phyloP scores from a whole-genome alignment of 1,140 invertebrate species.

The Drosophila ogumai region DNA sequence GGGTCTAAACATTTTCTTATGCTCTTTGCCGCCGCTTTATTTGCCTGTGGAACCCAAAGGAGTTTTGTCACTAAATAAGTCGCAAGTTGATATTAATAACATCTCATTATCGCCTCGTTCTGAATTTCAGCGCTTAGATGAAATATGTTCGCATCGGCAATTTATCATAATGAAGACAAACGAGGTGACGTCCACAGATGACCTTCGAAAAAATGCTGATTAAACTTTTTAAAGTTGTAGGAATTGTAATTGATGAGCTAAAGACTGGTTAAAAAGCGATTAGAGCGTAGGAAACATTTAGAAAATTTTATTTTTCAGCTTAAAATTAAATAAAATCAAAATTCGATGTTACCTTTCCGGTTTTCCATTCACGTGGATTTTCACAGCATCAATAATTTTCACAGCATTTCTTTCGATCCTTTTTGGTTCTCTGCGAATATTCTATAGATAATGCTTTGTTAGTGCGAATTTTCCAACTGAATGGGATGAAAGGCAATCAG shows the following conservation, averaged over 20 bases:
- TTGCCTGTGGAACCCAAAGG: slow-evolving; percentile 30
- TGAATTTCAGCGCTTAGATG: slow-evolving; percentile 61
- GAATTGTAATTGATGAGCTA: slow-evolving; percentile 51
- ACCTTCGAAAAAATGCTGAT: slow-evolving; percentile 37
- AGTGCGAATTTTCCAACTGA: slow-evolving; percentile 34
- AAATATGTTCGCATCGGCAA: slow-evolving; percentile 68
- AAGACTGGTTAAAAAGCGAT: slow-evolving; percentile 5
- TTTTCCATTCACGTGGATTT: neutral
- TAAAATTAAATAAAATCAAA: neutral
- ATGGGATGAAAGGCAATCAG: slow-evolving; percentile 44
- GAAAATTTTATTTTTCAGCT: too few relatives aligned
- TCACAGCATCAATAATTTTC: slow-evolving; percentile 4
- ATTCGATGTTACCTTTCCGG: slow-evolving; percentile 2
- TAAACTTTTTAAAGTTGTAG: slow-evolving; percentile 28
- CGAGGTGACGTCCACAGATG: slow-evolving; percentile 27
- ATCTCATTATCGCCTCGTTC: slow-evolving; percentile 76
- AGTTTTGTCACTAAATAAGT: slow-evolving; percentile 76
- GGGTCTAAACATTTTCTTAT: slow-evolving; percentile 46
- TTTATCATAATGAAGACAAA: slow-evolving; percentile 76
- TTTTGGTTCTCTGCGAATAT: slow-evolving; percentile 4
- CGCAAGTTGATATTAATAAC: slow-evolving; percentile 81
- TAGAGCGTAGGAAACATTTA: neutral
- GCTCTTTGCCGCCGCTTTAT: slow-evolving; percentile 37
- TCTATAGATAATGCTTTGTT: slow-evolving; percentile 24
- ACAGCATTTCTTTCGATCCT: neutral